Evolutionary conservation across 2,888 invertebrate genomes (phyloP), one percentile per base, ranked within the genome.

Genomic region (Iphiclides podalirius): DNA sequence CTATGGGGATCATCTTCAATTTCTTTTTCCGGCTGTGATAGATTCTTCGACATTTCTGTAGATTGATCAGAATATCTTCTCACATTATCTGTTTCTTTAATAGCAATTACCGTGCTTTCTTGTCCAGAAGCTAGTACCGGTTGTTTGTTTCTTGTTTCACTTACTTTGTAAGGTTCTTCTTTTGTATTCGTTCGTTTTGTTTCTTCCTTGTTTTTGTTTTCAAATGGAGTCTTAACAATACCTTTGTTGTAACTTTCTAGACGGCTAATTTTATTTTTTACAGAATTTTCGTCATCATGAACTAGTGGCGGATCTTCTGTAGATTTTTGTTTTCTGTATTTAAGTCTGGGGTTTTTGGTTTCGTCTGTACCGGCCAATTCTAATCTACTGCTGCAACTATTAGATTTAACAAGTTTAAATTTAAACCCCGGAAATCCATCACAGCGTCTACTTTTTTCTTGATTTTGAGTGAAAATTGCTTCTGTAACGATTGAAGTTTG

Each of bases 361-460:
- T 87, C 90, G 58, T 92, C 91, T 0, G 94, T 91, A 3, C 95
- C 95, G 0, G 95, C 93, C 45, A 96, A 76, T 70, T 96, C 95
- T 42, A 96, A 80, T 20, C 96, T 90, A 70, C 95, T 95, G 67
- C 94, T 95, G 72, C 95, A 96, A 59, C 95, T 95, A 68, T 96
- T 96, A 20, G 95, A 96, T 81, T 96, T 96, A 1, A 96, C 92
- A 56, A 96, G 80, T 68, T 94, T 93, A 71, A 95, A 95, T 74
- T 95, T 95, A 45, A 95, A 91, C 44, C 94, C 94, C 70, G 90
- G 86, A 68, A 91, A 91, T 31, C 67, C 72, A 8, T 89, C 88
- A 6, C 63, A 60, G n/a, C 74, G 69, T 60, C 73, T 78, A 49
- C 59, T 70, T 59, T 67, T 74, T 33, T 81, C 79, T 60, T 72